phyloP scores from a whole-genome alignment of 2,797 vertebrate species.

The Siniperca undulata region DNA sequence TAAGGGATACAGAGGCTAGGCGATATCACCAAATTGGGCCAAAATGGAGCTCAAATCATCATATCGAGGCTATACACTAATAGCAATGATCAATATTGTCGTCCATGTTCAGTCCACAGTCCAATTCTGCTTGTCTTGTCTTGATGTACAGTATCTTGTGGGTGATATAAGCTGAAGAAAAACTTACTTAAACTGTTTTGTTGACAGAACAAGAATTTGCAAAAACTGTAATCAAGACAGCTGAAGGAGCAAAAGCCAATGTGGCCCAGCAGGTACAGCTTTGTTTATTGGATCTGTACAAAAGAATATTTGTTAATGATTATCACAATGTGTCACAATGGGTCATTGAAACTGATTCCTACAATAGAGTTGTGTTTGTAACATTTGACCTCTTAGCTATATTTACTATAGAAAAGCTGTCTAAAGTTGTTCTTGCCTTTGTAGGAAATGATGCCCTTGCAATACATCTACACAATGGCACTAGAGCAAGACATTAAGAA shows the following conservation, averaged over 20 bases:
- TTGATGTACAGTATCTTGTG: neutral
- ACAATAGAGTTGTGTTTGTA: neutral
- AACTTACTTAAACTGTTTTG: neutral
- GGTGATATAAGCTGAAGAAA: neutral
- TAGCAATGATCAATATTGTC: neutral
- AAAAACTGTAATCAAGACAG: conserved; percentile 89
- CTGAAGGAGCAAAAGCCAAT: conserved; percentile 86
- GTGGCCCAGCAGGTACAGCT: conserved; percentile 89
- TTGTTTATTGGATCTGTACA: conserved; percentile 10
- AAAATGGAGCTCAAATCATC: neutral
- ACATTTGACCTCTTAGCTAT: neutral
- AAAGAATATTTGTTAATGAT: neutral
- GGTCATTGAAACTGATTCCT: neutral
- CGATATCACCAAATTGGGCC: neutral
- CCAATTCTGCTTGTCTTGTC: neutral
- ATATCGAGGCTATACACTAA: neutral
- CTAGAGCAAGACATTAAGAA: conserved; percentile 91
- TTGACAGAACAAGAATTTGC: conserved; percentile 93
- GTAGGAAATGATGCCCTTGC: conserved; percentile 92
- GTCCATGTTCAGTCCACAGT: neutral
- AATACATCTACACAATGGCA: conserved; percentile 89
- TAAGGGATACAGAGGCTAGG: neutral
- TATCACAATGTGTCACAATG: neutral
- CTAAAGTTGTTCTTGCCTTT: conserved; percentile 12
- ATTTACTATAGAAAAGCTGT: neutral